Base-by-base conservation (phyloP, 1,140 invertebrate species). In the Dendroctonus valens region DNA sequence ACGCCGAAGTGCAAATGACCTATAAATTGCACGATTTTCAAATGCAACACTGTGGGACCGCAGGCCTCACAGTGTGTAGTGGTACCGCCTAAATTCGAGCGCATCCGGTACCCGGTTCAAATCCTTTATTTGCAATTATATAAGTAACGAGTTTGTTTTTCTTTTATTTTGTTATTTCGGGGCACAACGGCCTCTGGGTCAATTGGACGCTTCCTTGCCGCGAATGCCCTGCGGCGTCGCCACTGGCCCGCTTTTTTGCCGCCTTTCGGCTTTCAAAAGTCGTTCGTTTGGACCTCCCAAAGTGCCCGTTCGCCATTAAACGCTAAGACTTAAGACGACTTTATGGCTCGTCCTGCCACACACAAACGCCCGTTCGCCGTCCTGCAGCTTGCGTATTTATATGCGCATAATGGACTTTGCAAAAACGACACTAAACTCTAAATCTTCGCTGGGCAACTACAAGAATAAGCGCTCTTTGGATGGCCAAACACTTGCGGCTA, bases 101-200 rank as follows among this genome's bases (percentile, higher is more conserved):
- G 38, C 66, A 68, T 68, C 66, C 66, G 66, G 66, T 58, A 54
- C 59, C 58, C 57, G 58, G 59, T 58, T 68, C 60, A 53, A 62
- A 62, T 63, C 59, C 60, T 68, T 68, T 68, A 63, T 68, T 68
- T 68, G 59, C 53, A 68, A 68, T 68, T 68, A 68, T 68, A 63
- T 68, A 68, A 68, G 66, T 68, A 68, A 68, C 55, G 59, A 59
- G 12, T 55, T 60, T 67, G 44, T 62, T 63, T 59, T 68, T 46
- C 50, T 68, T 61, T 54, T 62, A 40, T 67, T 60, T 59, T 42
- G 11, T 59, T 41, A 12, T 52, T 52, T 67, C 52, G 42, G 40
- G 37, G 62, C 50, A 67, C 57, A 60, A 67, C 37, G 57, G 26
- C 65, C 65, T 67, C 12, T 68, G 57, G 66, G 60, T 62, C 66